Conservation (phyloP, 2,888 invertebrate genomes). For the Microchrysa polita region DNA sequence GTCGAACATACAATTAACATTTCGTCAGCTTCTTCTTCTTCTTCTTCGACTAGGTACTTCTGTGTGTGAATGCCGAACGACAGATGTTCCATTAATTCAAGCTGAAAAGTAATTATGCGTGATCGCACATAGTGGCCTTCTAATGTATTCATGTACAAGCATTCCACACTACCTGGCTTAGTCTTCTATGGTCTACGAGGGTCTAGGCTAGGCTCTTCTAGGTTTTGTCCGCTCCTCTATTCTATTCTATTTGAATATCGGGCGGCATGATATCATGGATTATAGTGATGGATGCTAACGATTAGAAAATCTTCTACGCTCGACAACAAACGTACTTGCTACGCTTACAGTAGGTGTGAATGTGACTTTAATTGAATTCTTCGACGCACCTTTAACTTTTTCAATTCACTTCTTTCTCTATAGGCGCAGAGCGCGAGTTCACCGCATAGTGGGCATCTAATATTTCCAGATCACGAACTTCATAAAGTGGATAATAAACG, state of each 20-base stretch:
- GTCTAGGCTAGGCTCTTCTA: conserved; percentile 28
- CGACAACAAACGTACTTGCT: neutral
- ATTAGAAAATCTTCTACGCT: too few relatives aligned
- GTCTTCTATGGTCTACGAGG: neutral
- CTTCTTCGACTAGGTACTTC: too few relatives aligned
- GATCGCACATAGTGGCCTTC: conserved; percentile 37
- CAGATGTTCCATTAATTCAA: conserved; percentile 48
- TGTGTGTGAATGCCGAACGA: conserved; percentile 22
- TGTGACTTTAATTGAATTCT: conserved; percentile 49
- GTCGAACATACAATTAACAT: conserved; percentile 9
- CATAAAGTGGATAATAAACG: conserved; percentile 24
- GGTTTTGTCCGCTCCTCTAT: too few relatives aligned
- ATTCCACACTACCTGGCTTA: neutral
- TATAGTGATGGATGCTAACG: too few relatives aligned
- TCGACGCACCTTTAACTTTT: conserved; percentile 46
- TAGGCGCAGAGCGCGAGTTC: too few relatives aligned
- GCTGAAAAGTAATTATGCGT: conserved; percentile 44
- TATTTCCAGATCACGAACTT: neutral
- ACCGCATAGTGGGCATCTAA: neutral
- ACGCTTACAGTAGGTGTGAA: conserved; percentile 44
- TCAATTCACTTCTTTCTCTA: neutral
- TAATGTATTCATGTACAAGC: conserved; percentile 24
- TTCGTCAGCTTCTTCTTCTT: conserved; percentile 32
- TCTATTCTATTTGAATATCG: too few relatives aligned
- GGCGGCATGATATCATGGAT: too few relatives aligned